These are phyloP conservation scores for Trichonephila clavata DNA, from an alignment of 1,140 invertebrate genomes.

Conservation along the genomic window DNA sequence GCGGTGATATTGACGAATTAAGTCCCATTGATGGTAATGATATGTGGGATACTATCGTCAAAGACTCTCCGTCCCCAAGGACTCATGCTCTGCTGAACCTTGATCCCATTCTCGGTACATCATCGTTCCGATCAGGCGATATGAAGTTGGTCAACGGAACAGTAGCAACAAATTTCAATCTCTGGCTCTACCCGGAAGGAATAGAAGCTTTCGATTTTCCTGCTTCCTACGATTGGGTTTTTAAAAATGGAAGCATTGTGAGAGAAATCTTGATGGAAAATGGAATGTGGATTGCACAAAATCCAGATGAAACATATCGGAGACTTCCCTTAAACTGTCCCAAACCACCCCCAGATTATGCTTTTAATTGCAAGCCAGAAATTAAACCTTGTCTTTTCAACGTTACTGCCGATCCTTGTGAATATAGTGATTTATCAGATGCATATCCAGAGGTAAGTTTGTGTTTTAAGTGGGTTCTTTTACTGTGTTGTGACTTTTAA, in stretches of 20 bases:
- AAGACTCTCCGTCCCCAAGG: constrained; percentile 64
- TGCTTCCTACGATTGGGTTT: constrained; percentile 54
- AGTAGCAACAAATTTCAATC: background rate
- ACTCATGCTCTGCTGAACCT: constrained; percentile 55
- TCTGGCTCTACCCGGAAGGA: constrained; percentile 69
- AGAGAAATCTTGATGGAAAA: constrained; percentile 78
- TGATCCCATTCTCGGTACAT: constrained; percentile 80
- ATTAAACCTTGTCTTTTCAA: constrained; percentile 76
- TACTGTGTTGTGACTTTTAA: too few relatives aligned
- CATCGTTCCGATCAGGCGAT: constrained; percentile 86
- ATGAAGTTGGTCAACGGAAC: constrained; percentile 92
- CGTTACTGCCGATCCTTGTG: constrained; percentile 81
- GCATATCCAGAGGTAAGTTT: constrained; percentile 77
- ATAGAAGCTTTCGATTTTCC: background rate
- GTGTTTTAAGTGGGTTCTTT: too few relatives aligned
- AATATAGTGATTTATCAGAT: constrained; percentile 80
- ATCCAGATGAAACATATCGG: background rate
- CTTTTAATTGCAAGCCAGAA: constrained; percentile 11
- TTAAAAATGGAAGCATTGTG: constrained; percentile 69
- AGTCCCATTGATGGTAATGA: constrained; percentile 85
- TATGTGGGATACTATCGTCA: constrained; percentile 79
- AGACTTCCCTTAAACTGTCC: background rate
- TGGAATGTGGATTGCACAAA: constrained; percentile 70
- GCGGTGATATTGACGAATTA: constrained; percentile 81
- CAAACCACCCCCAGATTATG: constrained; percentile 42